phyloP scores from a whole-genome alignment of 53 echinoderm and acorn worm genomes.

The Henricia sp. region DNA sequence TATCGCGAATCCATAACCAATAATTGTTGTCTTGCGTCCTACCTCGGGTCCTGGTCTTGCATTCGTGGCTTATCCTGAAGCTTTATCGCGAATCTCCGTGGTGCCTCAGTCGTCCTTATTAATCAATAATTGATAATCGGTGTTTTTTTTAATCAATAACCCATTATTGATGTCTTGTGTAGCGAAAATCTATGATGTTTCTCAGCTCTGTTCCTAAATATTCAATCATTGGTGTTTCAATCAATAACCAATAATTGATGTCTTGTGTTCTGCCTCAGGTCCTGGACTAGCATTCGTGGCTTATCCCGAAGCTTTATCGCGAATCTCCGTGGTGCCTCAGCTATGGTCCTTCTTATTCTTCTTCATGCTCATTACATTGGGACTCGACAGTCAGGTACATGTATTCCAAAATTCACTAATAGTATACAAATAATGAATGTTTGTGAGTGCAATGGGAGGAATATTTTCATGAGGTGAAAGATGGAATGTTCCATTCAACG shows the following conservation, averaged over 20 bases:
- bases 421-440: no score
- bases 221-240: no score
- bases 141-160: no score
- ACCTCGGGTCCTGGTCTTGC: slow-evolving; percentile 85
- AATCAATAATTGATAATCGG: no score
- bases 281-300: slow-evolving; percentile 94
- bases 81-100: slow-evolving; percentile 75
- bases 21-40: not conserved
- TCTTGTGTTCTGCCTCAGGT: slow-evolving; percentile 57
- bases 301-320: slow-evolving; percentile 90
- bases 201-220: no score
- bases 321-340: slow-evolving; percentile 81
- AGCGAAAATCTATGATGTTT: no score
- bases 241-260: not conserved
- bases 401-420: no score
- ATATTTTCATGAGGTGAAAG: no score
- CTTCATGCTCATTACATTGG: slow-evolving; percentile 93
- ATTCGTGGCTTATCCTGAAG: slow-evolving; percentile 92
- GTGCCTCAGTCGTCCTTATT: slow-evolving; percentile 93
- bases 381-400: slow-evolving; percentile 90
- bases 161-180: no score
- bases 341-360: slow-evolving; percentile 94
- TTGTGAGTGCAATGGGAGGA: no score
- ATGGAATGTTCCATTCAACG: no score
- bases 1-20: no score